These are phyloP conservation scores for Smutsia temminckii DNA, from an alignment of 2,797 vertebrate genomes.

Conservation along the genomic window DNA sequence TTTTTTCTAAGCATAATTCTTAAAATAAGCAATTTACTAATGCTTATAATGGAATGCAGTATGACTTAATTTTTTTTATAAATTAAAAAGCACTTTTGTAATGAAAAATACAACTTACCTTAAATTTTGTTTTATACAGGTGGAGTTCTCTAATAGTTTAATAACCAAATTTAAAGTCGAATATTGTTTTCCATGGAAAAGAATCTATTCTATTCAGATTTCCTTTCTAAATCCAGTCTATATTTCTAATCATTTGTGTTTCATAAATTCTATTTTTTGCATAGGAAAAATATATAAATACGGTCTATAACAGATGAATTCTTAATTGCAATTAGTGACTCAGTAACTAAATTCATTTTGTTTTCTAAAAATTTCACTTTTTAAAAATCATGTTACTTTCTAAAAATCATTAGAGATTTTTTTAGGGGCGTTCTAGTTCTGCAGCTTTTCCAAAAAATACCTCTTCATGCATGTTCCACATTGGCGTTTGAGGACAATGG, in stretches of 20 bases:
- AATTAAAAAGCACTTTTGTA: constrained; percentile 27
- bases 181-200: neutral
- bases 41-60: neutral
- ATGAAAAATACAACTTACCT: neutral
- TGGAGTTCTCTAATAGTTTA: neutral
- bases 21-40: neutral
- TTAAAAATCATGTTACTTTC: neutral
- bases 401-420: neutral
- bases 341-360: constrained; percentile 25
- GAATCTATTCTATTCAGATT: neutral
- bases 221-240: constrained; percentile 9
- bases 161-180: neutral
- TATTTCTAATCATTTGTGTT: neutral
- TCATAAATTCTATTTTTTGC: neutral
- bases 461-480: neutral
- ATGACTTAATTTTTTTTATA: neutral
- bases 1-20: constrained; percentile 6
- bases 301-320: neutral
- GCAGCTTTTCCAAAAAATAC: neutral
- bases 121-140: neutral
- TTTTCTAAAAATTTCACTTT: neutral
- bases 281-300: neutral
- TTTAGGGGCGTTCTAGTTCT: neutral
- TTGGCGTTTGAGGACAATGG: neutral
- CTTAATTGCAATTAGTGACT: neutral